These are phyloP conservation scores for Rhagonycha lutea DNA, from an alignment of 2,888 invertebrate species.

Conservation along the genomic window DNA sequence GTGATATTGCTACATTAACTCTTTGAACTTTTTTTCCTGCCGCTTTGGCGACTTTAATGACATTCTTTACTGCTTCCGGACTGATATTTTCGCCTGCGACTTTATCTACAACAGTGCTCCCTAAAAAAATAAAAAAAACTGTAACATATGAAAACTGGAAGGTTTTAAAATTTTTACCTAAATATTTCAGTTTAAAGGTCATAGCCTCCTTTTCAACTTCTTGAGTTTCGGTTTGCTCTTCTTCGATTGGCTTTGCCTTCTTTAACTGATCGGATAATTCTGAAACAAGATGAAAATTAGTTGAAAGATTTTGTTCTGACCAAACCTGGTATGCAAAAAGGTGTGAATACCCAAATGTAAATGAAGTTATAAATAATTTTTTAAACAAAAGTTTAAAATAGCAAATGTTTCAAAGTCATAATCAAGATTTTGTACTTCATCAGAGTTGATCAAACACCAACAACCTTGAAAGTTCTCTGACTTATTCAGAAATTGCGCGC, in stretches of 20 bases:
- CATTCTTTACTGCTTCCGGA: constrained; percentile 80
- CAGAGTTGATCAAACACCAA: not conserved
- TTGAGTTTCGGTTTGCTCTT: constrained; percentile 46
- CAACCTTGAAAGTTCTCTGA: not conserved
- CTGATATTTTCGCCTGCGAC: constrained; percentile 76
- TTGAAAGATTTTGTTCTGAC: not conserved
- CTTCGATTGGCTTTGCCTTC: constrained; percentile 60
- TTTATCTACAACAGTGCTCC: constrained; percentile 76
- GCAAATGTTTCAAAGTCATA: not conserved
- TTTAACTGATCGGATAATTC: constrained; percentile 70
- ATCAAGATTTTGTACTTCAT: not conserved
- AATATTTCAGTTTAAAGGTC: constrained; percentile 71
- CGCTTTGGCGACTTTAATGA: constrained; percentile 68
- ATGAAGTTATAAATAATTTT: not conserved
- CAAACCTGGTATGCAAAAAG: not conserved
- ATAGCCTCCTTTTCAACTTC: constrained; percentile 54
- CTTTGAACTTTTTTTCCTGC: constrained; percentile 63
- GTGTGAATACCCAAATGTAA: not conserved
- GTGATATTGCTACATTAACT: constrained; percentile 74
- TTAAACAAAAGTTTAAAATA: not conserved
- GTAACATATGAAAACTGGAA: not conserved
- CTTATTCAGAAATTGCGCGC: not conserved
- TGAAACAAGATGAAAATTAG: constrained; percentile 47
- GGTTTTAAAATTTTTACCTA: constrained; percentile 54
- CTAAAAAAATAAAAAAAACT: constrained; percentile 29